phyloP scores from a whole-genome alignment of 2,113 vertebrate genomes.

The Sander vitreus region DNA sequence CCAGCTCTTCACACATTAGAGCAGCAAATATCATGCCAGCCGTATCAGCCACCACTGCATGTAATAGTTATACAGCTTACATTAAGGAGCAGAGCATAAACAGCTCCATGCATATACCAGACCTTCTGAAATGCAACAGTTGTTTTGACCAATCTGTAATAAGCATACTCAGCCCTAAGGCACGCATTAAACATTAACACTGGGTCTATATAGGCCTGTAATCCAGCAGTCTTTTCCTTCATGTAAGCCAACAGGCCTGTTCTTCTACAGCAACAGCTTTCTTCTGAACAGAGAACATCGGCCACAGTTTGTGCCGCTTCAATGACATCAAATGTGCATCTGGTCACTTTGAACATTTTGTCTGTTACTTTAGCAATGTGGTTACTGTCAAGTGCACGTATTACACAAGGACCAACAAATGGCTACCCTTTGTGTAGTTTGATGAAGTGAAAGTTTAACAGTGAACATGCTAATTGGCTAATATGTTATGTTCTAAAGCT shows the following conservation, averaged over 20 bases:
- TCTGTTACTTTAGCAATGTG: neutral
- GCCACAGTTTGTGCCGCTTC: slow-evolving; percentile 22
- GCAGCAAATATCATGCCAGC: slow-evolving; percentile 64
- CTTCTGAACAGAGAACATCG: slow-evolving; percentile 4
- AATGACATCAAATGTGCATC: slow-evolving; percentile 15
- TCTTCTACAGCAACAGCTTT: slow-evolving; percentile 37
- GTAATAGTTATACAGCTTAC: slow-evolving; percentile 64
- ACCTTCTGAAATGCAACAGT: slow-evolving; percentile 70
- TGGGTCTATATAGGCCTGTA: slow-evolving; percentile 56
- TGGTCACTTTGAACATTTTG: slow-evolving; percentile 23
- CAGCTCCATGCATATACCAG: slow-evolving; percentile 45
- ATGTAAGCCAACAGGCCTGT: slow-evolving; percentile 59
- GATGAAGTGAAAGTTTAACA: neutral
- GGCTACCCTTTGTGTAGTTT: neutral
- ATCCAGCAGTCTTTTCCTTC: slow-evolving; percentile 60
- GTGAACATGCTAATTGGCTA: neutral
- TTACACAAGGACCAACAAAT: neutral
- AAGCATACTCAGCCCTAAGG: slow-evolving; percentile 62
- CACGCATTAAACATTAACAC: slow-evolving; percentile 81
- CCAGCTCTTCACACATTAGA: slow-evolving; percentile 65
- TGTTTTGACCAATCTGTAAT: slow-evolving; percentile 70
- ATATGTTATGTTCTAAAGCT: neutral
- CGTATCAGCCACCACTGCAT: slow-evolving; percentile 48
- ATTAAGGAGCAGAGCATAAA: slow-evolving; percentile 61
- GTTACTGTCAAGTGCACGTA: neutral